Base-by-base conservation (phyloP, 2,113 vertebrate genomes). In the Tursiops truncatus region DNA sequence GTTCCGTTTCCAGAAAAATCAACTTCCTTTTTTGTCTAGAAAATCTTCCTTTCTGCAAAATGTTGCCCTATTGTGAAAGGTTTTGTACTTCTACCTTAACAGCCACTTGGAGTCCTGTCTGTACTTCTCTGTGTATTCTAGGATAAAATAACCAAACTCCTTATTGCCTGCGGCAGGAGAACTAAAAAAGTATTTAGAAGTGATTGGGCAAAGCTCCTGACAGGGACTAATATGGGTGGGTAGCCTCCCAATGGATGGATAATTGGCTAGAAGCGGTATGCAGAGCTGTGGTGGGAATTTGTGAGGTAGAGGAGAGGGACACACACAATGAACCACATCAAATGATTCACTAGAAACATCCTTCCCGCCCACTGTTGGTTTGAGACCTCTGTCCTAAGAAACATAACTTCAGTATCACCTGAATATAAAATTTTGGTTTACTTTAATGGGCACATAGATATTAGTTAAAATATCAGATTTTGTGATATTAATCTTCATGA, bases 1-100 rank as follows among this genome's bases (percentile, higher is more conserved):
- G 87, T 89, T 89, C 60, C 73, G 8, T 84, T 96, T 71, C 41
- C 7, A 56, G 71, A 80, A 77, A 89, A 84, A 63, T 28, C 15
- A 84, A 88, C 20, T 79, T 92, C 28, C 20, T 94, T 89, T 15
- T 96, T 83, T 93, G 28, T 73, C 47, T 56, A 83, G 62, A 65
- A 95, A 93, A 83, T 87, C 23, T 89, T 17, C 13, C 20, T 94
- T 86, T 79, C 70, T 89, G 33, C 9, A 97, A 95, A 92, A 84
- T 41, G 25, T 81, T 84, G 20, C 12, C 8, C 47, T 58, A 2
- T 38, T 23, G 15, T 91, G 44, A 8, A 56, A 56, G 28, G 31
- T 33, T 71, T 82, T 83, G 21, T 63, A 8, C 26, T 85, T 87
- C 62, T 20, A 33, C 56, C 50, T 79, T 68, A 74, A 38, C 15